These are phyloP conservation scores for Protophormia terraenovae DNA, from an alignment of 2,888 invertebrate species.

Conservation along the genomic window DNA sequence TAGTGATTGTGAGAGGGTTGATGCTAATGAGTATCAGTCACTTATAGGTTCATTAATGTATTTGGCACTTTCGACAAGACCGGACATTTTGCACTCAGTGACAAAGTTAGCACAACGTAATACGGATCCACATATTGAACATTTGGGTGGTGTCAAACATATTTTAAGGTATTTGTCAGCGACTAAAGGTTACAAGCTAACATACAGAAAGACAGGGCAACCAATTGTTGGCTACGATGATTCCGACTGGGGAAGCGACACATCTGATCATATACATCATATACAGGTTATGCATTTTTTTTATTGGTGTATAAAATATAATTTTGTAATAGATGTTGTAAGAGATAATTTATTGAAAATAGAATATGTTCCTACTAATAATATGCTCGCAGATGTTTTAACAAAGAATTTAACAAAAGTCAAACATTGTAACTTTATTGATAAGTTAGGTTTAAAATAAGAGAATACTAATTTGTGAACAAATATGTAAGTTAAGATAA, in stretches of 20 bases:
- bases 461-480: too few species aligned
- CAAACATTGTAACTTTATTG: slow-evolving; percentile 21
- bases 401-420: slow-evolving; percentile 14
- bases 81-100: slow-evolving; percentile 68
- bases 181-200: slow-evolving; percentile 38
- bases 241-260: slow-evolving; percentile 68
- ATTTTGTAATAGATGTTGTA: slow-evolving; percentile 30
- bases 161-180: background rate
- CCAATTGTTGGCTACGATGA: slow-evolving; percentile 64
- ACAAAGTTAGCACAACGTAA: slow-evolving; percentile 69
- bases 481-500: too few species aligned
- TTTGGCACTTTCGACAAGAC: slow-evolving; percentile 62
- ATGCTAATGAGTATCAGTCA: slow-evolving; percentile 57
- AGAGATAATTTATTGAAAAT: background rate
- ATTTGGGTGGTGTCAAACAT: slow-evolving; percentile 19
- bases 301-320: slow-evolving; percentile 9
- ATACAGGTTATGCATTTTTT: slow-evolving; percentile 42
- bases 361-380: slow-evolving; percentile 18
- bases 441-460: background rate
- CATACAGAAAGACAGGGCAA: slow-evolving; percentile 57
- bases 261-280: slow-evolving; percentile 62
- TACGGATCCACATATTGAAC: slow-evolving; percentile 68
- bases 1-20: slow-evolving; percentile 32
- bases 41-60: slow-evolving; percentile 65
- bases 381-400: slow-evolving; percentile 16